Conservation (phyloP, 1,140 invertebrate species). For the Aphaenogaster ashmeadi region DNA sequence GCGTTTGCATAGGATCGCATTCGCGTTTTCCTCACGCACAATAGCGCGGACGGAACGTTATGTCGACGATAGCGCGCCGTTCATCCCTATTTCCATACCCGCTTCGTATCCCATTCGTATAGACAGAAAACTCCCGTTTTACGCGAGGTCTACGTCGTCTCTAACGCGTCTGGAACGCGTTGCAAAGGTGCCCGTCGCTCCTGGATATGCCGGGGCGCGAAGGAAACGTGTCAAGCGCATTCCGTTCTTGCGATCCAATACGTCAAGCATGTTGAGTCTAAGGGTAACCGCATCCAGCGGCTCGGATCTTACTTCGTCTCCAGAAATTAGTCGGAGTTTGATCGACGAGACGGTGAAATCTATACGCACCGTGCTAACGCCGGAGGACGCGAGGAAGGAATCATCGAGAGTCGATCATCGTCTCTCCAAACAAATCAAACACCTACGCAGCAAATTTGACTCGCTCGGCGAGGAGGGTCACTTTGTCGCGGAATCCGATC, state of each 20-base stretch:
- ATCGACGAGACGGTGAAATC: conserved; percentile 38
- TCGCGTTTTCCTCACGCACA: conserved; percentile 78
- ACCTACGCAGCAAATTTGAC: conserved; percentile 84
- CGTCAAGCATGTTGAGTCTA: conserved; percentile 15
- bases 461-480: conserved; percentile 83
- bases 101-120: conserved; percentile 52
- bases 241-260: conserved; percentile 29
- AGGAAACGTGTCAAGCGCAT: conserved; percentile 21
- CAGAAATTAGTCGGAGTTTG: conserved; percentile 1
- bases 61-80: conserved; percentile 78
- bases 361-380: neutral
- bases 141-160: neutral
- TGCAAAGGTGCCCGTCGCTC: neutral
- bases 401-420: conserved; percentile 46
- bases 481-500: conserved; percentile 72
- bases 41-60: conserved; percentile 79
- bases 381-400: neutral
- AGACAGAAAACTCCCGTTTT: conserved; percentile 7
- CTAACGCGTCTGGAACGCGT: conserved; percentile 40
- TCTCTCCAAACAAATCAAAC: conserved; percentile 86
- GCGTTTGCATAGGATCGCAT: conserved; percentile 79
- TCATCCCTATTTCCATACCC: conserved; percentile 55
- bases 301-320: neutral
- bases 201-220: neutral
- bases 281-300: neutral